Base-by-base conservation (phyloP, 2,113 vertebrate genomes). In the Zootoca vivipara region DNA sequence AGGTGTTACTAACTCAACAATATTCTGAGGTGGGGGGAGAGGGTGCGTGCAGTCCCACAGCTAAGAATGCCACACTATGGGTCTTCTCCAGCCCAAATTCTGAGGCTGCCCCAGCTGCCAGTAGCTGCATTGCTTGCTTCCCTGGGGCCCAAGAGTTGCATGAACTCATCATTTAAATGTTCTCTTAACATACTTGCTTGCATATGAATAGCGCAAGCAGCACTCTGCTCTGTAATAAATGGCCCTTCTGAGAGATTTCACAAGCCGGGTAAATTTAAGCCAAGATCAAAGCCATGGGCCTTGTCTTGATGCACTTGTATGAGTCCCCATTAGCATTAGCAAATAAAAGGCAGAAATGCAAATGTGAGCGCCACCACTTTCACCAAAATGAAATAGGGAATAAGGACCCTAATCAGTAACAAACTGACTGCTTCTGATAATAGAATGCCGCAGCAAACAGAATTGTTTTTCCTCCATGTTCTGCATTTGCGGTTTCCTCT, bases 181-280 rank as follows among this genome's bases (percentile, higher is more conserved):
- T 67, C 83, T 72, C 82, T 92, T 78, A 65, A 46, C 38, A 64
- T 46, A 52, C 16, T 87, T 89, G 78, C 72, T 80, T 80, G 75
- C 62, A 87, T 89, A 84, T 75, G 70, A 85, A 85, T 85, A 78
- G 78, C 33, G 20, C 67, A 74, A 87, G 35, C 65, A 62, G 33
- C 64, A 42, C 62, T 89, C 73, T 84, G 82, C 70, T 89, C 72
- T 77, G 30, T 88, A 83, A 85, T 79, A 91, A 89, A 87, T 86
- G 85, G 82, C 85, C 46, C 82, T 79, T 87, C 62, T 67, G 56
- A 87, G 85, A 56, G 77, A 87, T 72, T 85, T 87, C 81, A 87
- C 46, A 38, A 85, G 62, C 70, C 40, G 9, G 79, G 80, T 65
- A 73, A 77, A 83, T 78, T 75, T 86, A 89, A 89, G 78, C 83